A percentile compares a stretch with the other conserved stretches of the same genome.
phyloP scores from a whole-genome alignment of 2,113 vertebrate genomes.

The Mastomys coucha region DNA sequence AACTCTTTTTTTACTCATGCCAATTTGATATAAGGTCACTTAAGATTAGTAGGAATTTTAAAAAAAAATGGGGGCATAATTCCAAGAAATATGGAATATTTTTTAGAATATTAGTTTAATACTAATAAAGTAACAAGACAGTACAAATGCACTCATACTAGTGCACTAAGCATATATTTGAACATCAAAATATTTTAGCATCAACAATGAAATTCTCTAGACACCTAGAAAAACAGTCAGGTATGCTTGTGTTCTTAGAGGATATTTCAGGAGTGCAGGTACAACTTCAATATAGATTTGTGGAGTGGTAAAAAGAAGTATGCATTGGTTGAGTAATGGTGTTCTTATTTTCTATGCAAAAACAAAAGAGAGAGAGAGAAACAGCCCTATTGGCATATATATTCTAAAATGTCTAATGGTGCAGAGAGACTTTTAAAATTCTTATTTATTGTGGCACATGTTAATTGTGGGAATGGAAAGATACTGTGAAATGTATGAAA shows the following conservation, averaged over 20 bases:
- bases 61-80: not conserved
- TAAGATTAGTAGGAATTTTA: not conserved
- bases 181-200: slow-evolving; percentile 52
- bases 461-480: slow-evolving; percentile 57
- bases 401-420: slow-evolving; percentile 72
- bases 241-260: slow-evolving; percentile 28
- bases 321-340: not conserved
- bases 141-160: not conserved
- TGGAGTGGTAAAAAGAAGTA: not conserved
- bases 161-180: not conserved
- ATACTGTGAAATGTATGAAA: slow-evolving; percentile 79
- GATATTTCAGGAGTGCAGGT: not conserved
- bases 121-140: slow-evolving; percentile 49
- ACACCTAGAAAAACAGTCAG: not conserved
- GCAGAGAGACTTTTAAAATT: slow-evolving; percentile 52
- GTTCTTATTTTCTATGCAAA: slow-evolving; percentile 40
- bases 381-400: slow-evolving; percentile 71
- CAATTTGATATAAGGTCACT: slow-evolving; percentile 12
- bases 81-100: slow-evolving; percentile 21
- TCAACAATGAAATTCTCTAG: slow-evolving; percentile 7
- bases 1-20: not conserved
- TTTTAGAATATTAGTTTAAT: not conserved
- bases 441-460: slow-evolving; percentile 9
- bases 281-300: slow-evolving; percentile 14
- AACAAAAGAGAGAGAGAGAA: not conserved